phyloP scores from a whole-genome alignment of 2,113 vertebrate genomes.

The Daphoenositta chrysoptera region DNA sequence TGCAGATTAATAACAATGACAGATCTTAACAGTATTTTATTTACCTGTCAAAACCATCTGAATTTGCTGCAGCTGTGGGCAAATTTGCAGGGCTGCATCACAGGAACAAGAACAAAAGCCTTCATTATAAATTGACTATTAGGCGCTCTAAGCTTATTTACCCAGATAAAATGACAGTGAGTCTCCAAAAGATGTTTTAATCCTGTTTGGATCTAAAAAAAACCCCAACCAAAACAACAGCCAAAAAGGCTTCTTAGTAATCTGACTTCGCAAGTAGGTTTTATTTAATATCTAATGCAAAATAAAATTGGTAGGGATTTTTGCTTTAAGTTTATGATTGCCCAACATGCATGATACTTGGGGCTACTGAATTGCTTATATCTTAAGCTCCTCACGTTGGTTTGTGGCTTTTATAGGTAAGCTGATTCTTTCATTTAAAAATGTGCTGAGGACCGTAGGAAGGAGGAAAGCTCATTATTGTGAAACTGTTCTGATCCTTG shows the following conservation, averaged over 20 bases:
- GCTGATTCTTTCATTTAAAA: slow-evolving; percentile 32
- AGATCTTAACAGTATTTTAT: slow-evolving; percentile 38
- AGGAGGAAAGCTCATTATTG: background rate
- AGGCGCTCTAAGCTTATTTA: slow-evolving; percentile 15
- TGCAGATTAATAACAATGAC: slow-evolving; percentile 33
- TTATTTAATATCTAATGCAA: slow-evolving; percentile 6
- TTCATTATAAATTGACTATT: slow-evolving; percentile 48
- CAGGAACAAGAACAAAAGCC: slow-evolving; percentile 27
- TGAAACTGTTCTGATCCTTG: background rate
- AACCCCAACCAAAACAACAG: background rate
- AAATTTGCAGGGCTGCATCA: slow-evolving; percentile 34
- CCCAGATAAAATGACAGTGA: slow-evolving; percentile 3
- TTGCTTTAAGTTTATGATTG: slow-evolving; percentile 4
- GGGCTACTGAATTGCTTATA: background rate
- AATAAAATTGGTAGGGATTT: slow-evolving; percentile 3
- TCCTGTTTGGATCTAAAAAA: slow-evolving; percentile 3
- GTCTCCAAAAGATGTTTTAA: slow-evolving; percentile 48
- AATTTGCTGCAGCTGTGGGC: slow-evolving; percentile 43
- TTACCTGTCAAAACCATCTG: slow-evolving; percentile 51
- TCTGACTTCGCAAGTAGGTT: background rate
- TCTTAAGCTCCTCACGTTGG: background rate
- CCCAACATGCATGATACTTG: background rate
- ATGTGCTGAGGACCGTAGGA: background rate
- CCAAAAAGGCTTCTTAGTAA: background rate
- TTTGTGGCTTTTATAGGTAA: background rate